Conservation (phyloP, 2,888 invertebrate genomes). For the Sarcophaga caerulescens region DNA sequence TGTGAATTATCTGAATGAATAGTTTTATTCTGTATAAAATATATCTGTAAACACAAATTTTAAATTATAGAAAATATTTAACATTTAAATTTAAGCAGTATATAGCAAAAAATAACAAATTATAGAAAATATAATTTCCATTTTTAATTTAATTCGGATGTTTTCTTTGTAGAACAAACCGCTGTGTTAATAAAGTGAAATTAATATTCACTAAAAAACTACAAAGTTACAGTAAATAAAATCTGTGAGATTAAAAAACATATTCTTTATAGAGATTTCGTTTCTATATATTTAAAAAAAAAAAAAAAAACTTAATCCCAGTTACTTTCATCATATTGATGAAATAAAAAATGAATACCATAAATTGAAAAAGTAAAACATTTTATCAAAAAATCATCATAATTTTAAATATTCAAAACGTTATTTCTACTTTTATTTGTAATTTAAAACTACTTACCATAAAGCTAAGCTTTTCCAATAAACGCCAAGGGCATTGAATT, state of each 20-base stretch:
- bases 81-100: no score
- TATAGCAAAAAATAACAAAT: no score
- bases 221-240: no score
- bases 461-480: constrained; percentile 58
- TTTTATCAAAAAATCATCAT: constrained; percentile 17
- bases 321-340: constrained; percentile 61
- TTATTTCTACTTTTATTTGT: neutral
- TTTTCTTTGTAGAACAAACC: no score
- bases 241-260: neutral
- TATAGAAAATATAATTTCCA: no score
- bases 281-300: neutral
- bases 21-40: no score
- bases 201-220: no score
- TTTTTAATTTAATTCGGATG: no score
- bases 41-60: no score
- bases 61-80: no score
- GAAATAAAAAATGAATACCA: constrained; percentile 1
- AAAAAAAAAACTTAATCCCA: neutral
- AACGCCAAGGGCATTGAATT: constrained; percentile 39
- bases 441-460: constrained; percentile 8
- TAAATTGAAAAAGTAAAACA: constrained; percentile 35
- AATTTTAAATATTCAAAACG: neutral
- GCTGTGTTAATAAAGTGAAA: no score
- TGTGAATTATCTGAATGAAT: no score
- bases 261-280: neutral